Evolutionary conservation across 2,797 vertebrate genomes (phyloP).

Genomic region (Denticeps clupeoides): DNA sequence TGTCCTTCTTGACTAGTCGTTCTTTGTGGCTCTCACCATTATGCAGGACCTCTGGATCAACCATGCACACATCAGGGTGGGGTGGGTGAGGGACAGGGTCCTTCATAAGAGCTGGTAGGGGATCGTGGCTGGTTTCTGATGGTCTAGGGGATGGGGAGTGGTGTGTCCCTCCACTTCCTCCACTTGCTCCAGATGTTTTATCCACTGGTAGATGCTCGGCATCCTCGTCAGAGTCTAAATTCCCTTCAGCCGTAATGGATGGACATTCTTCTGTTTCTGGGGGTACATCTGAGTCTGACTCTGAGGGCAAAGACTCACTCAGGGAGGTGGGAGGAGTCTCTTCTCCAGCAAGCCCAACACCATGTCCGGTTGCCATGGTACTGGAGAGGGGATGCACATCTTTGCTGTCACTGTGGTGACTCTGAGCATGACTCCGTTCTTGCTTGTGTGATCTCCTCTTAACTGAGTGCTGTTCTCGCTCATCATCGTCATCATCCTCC

Average conservation of each 20-base stretch:
- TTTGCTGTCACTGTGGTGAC: conserved; percentile 41
- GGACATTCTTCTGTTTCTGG: conserved; percentile 97
- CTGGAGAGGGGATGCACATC: conserved; percentile 48
- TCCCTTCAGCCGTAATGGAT: conserved; percentile 92
- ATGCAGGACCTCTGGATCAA: conserved; percentile 81
- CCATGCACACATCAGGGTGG: conserved; percentile 94
- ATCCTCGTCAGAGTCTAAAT: conserved; percentile 94
- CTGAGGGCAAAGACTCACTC: conserved; percentile 87
- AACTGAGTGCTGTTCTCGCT: conserved; percentile 60
- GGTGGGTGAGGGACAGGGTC: conserved; percentile 83
- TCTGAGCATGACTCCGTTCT: conserved; percentile 42
- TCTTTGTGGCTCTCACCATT: conserved; percentile 70
- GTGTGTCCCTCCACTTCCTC: conserved; percentile 51
- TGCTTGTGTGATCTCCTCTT: conserved; percentile 67
- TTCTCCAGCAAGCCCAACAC: conserved; percentile 62
- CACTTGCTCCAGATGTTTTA: conserved; percentile 56
- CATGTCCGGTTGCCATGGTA: conserved; percentile 45
- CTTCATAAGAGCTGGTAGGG: conserved; percentile 70
- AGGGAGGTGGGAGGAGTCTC: conserved; percentile 91
- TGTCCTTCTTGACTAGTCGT: conserved; percentile 78
- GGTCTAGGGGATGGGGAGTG: conserved; percentile 62
- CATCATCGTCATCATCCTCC: conserved; percentile 51
- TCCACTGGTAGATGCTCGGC: conserved; percentile 92
- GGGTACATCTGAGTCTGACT: conserved; percentile 93
- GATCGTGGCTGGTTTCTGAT: conserved; percentile 65